These are phyloP conservation scores for Meiosimyza decipiens DNA, from an alignment of 2,888 invertebrate genomes.

Conservation along the genomic window DNA sequence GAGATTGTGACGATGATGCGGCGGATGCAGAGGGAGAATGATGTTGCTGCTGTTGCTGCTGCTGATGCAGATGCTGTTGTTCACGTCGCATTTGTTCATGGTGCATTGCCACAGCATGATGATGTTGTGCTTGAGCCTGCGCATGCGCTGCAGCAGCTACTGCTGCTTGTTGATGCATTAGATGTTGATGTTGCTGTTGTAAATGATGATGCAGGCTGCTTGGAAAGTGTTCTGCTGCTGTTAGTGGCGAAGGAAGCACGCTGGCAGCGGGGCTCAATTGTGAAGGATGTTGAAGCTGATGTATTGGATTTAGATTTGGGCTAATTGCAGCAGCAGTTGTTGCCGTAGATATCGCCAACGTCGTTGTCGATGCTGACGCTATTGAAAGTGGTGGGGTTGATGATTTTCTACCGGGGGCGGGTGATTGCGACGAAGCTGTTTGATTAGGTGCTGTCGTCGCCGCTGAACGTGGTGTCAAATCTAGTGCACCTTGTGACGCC, in stretches of 20 bases:
- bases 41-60: constrained; percentile 45
- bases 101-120: constrained; percentile 60
- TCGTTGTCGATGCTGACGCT: constrained; percentile 45
- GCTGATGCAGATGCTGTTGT: constrained; percentile 47
- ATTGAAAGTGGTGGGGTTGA: constrained; percentile 48
- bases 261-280: constrained; percentile 40
- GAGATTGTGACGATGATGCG: constrained; percentile 37
- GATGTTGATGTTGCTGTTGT: constrained; percentile 63
- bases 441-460: constrained; percentile 40
- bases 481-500: constrained; percentile 70
- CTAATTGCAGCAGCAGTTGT: constrained; percentile 30
- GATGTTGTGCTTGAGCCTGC: constrained; percentile 57
- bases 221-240: constrained; percentile 58
- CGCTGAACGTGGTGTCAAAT: constrained; percentile 70
- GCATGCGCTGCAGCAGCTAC: constrained; percentile 59
- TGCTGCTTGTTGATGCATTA: constrained; percentile 60
- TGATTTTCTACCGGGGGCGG: constrained; percentile 46
- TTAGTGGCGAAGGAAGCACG: constrained; percentile 43
- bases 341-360: constrained; percentile 20
- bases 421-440: constrained; percentile 42
- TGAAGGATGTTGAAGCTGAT: constrained; percentile 23
- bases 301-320: constrained; percentile 41
- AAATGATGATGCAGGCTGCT: constrained; percentile 61
- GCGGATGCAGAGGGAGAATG: constrained; percentile 22
- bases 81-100: constrained; percentile 62